phyloP scores from a whole-genome alignment of 2,113 vertebrate genomes.

The Albula glossodonta region DNA sequence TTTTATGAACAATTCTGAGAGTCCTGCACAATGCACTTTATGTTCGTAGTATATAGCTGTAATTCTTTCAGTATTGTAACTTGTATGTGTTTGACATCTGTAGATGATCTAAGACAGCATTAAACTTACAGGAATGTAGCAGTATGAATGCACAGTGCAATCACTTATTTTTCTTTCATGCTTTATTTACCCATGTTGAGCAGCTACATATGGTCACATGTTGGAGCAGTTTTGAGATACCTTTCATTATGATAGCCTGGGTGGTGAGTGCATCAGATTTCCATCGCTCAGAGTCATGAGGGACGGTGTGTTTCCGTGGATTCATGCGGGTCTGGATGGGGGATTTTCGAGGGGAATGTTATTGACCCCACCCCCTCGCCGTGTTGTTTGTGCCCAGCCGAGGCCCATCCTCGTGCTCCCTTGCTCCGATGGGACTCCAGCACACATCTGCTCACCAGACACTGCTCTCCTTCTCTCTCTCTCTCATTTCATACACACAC shows the following conservation, averaged over 20 bases:
- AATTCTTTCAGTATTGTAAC: not conserved
- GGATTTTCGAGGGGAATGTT: slow-evolving; percentile 53
- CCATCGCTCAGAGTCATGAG: not conserved
- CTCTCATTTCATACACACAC: not conserved
- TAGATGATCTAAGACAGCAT: not conserved
- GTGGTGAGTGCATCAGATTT: not conserved
- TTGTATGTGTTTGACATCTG: not conserved
- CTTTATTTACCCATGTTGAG: not conserved
- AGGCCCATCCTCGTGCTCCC: slow-evolving; percentile 75
- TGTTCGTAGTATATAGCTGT: too few relatives aligned
- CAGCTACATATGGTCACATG: not conserved
- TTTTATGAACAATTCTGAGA: not conserved
- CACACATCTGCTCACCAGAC: slow-evolving; percentile 83
- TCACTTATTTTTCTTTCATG: not conserved
- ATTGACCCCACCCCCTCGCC: slow-evolving; percentile 64
- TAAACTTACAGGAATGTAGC: not conserved
- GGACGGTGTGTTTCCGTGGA: not conserved
- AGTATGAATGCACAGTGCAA: not conserved
- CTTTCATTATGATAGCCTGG: not conserved
- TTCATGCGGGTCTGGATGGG: slow-evolving; percentile 3
- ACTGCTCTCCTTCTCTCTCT: slow-evolving; percentile 55
- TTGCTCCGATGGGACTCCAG: slow-evolving; percentile 71
- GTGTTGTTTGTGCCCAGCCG: slow-evolving; percentile 77
- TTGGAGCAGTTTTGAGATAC: not conserved
- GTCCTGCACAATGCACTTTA: not conserved